Evolutionary conservation across 2,797 vertebrate genomes (phyloP).

Genomic region (Oceanodroma leucorhoa): DNA sequence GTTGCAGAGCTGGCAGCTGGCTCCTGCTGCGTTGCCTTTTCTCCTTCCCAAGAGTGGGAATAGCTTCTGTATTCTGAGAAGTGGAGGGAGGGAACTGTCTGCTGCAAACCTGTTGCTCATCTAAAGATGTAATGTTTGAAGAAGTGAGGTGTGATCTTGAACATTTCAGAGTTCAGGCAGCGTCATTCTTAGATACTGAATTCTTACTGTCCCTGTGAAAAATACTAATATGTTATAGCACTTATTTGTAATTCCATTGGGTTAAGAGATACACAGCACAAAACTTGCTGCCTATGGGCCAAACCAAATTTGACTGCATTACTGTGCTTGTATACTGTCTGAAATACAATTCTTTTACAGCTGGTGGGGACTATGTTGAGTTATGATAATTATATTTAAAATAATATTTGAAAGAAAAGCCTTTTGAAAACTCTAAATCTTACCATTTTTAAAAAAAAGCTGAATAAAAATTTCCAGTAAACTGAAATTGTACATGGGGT

Average conservation of each 20-base stretch:
- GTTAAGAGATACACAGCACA: not conserved
- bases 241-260: not conserved
- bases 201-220: not conserved
- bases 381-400: not conserved
- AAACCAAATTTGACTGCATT: not conserved
- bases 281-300: not conserved
- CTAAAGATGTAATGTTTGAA: not conserved
- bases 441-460: not conserved
- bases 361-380: not conserved
- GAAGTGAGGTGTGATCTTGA: not conserved
- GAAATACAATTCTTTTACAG: not conserved
- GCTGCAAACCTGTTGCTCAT: not conserved
- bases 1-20: not conserved
- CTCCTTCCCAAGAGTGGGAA: not conserved
- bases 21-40: not conserved
- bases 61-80: not conserved
- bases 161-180: not conserved
- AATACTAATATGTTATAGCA: not conserved
- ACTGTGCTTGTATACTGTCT: not conserved
- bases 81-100: not conserved
- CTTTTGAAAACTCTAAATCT: not conserved
- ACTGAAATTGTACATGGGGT: not conserved
- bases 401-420: not conserved
- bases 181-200: not conserved
- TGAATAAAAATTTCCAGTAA: not conserved